phyloP scores from a whole-genome alignment of 2,797 vertebrate species.

The Sciurus vulgaris region DNA sequence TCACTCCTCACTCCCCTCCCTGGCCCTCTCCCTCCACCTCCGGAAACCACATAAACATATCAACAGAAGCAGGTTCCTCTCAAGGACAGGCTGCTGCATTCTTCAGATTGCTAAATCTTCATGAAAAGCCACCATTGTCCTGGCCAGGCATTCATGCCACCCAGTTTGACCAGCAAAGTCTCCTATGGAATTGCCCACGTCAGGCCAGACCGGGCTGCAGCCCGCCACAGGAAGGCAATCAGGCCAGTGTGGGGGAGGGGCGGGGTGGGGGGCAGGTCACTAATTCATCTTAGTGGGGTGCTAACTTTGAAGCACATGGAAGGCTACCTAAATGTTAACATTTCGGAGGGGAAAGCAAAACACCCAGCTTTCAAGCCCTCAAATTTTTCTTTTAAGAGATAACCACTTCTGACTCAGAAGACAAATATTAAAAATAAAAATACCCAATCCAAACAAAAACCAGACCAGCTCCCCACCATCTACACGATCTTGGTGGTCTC shows the following conservation, averaged over 20 bases:
- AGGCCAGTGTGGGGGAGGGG: slow-evolving; percentile 69
- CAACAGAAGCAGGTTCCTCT: slow-evolving; percentile 80
- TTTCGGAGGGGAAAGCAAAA: slow-evolving; percentile 85
- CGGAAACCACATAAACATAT: slow-evolving; percentile 79
- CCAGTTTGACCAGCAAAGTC: slow-evolving; percentile 60
- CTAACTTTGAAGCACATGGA: slow-evolving; percentile 84
- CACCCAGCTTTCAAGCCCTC: slow-evolving; percentile 83
- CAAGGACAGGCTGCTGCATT: slow-evolving; percentile 77
- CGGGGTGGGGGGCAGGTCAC: slow-evolving; percentile 81
- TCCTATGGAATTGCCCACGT: slow-evolving; percentile 78
- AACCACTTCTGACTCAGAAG: slow-evolving; percentile 83
- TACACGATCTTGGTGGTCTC: slow-evolving; percentile 80
- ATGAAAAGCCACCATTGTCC: slow-evolving; percentile 83
- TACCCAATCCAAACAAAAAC: slow-evolving; percentile 84
- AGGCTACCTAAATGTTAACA: slow-evolving; percentile 85
- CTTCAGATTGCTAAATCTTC: slow-evolving; percentile 73
- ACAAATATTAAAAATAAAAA: slow-evolving; percentile 88
- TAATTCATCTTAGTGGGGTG: slow-evolving; percentile 83
- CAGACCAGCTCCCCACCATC: slow-evolving; percentile 74
- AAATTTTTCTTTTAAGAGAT: slow-evolving; percentile 86
- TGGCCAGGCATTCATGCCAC: slow-evolving; percentile 38
- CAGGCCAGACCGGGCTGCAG: slow-evolving; percentile 46
- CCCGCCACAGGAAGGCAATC: slow-evolving; percentile 41
- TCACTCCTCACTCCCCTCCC: slow-evolving; percentile 23
- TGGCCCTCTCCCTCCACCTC: slow-evolving; percentile 17